These are phyloP conservation scores for Diploscapter pachys DNA, from an alignment of 1,140 invertebrate species.

Conservation along the genomic window DNA sequence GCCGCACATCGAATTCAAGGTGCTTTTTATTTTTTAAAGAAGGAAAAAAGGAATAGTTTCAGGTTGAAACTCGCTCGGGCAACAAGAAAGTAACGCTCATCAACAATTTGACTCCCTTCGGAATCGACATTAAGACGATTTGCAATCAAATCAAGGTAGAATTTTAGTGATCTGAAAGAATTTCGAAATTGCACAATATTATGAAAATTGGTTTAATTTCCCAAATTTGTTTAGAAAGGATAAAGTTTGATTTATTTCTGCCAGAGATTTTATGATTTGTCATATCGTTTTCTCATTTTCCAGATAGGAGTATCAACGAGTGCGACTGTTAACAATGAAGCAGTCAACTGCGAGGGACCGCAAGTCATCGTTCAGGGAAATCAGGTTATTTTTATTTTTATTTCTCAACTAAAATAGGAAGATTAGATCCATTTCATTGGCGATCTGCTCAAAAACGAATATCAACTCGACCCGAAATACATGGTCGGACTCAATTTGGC, in stretches of 20 bases:
- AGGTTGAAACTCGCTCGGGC: slow-evolving; percentile 73
- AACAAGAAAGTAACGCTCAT: slow-evolving; percentile 87
- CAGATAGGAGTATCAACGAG: slow-evolving; percentile 80
- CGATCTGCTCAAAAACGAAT: slow-evolving; percentile 68
- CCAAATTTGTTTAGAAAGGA: not conserved
- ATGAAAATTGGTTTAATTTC: not conserved
- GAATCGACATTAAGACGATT: slow-evolving; percentile 72
- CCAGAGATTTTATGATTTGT: too few relatives aligned
- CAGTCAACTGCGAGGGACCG: slow-evolving; percentile 70
- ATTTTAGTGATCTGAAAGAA: not conserved
- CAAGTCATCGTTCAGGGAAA: slow-evolving; percentile 85
- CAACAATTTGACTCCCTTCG: slow-evolving; percentile 79
- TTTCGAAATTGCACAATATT: not conserved
- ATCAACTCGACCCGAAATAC: slow-evolving; percentile 59
- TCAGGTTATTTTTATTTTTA: slow-evolving; percentile 63
- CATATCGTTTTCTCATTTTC: not conserved
- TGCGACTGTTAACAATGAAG: slow-evolving; percentile 73
- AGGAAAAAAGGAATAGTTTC: slow-evolving; percentile 71
- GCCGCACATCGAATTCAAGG: slow-evolving; percentile 31
- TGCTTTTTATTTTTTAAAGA: slow-evolving; percentile 3
- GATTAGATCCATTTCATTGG: slow-evolving; percentile 69
- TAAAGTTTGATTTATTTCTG: too few relatives aligned
- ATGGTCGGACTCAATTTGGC: slow-evolving; percentile 59
- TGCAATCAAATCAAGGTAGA: slow-evolving; percentile 24
- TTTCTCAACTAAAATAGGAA: not conserved